Evolutionary conservation across 1,140 invertebrate species (phyloP).

Genomic region (Caerostris darwini): DNA sequence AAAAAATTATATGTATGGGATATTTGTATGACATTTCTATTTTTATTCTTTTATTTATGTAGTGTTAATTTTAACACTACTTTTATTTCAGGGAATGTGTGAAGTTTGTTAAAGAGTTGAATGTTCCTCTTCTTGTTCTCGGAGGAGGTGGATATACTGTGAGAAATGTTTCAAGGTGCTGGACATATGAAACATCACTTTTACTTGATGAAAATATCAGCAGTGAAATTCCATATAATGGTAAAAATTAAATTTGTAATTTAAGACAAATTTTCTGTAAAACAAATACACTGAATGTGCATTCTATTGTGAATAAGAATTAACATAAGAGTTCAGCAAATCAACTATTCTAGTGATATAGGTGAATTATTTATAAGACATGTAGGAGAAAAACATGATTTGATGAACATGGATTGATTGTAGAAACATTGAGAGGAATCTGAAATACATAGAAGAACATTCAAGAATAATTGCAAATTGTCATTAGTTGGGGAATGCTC

Average conservation of each 20-base stretch:
- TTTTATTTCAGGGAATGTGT: conserved; percentile 90
- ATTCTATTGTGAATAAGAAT: too few species aligned
- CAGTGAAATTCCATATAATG: conserved; percentile 94
- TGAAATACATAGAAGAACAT: too few species aligned
- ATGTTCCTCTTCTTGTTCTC: conserved; percentile 95
- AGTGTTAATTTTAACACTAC: not conserved
- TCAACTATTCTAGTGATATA: too few species aligned
- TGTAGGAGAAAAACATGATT: too few species aligned
- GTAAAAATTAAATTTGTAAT: conserved; percentile 78
- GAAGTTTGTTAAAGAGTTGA: conserved; percentile 96
- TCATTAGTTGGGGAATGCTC: too few species aligned
- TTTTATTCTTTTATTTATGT: not conserved
- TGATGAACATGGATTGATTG: too few species aligned
- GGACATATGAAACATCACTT: conserved; percentile 99
- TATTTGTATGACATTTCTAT: not conserved
- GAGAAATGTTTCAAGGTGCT: conserved; percentile 98
- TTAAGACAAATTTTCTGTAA: not conserved
- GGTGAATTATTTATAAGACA: too few species aligned
- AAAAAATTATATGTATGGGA: not conserved
- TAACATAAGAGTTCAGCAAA: too few species aligned
- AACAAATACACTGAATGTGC: too few species aligned
- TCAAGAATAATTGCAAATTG: too few species aligned
- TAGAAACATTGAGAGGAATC: too few species aligned
- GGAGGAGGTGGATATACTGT: conserved; percentile 99
- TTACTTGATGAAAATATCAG: conserved; percentile 94